Evolutionary conservation across 2,888 invertebrate species (phyloP).

Genomic region (Eretmocerus hayati): DNA sequence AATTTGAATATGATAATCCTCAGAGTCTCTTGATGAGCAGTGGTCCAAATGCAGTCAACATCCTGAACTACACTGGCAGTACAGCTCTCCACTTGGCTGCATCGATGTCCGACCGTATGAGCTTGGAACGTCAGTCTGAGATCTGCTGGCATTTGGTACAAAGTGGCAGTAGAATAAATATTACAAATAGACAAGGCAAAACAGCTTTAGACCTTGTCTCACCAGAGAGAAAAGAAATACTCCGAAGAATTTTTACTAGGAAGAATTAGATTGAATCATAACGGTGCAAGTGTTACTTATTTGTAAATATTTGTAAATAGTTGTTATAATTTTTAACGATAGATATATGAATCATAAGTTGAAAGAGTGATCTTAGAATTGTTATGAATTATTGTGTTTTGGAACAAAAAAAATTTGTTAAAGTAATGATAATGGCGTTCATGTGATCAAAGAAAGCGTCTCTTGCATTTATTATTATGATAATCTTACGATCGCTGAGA

Average conservation of each 20-base stretch:
- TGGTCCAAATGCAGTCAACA: slow-evolving; percentile 27
- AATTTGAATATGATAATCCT: too few relatives aligned
- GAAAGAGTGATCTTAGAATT: too few relatives aligned
- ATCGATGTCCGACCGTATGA: slow-evolving; percentile 21
- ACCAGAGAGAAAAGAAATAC: slow-evolving; percentile 26
- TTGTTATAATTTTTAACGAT: too few relatives aligned
- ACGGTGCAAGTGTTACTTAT: not conserved
- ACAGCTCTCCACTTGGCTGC: slow-evolving; percentile 36
- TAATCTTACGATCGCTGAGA: too few relatives aligned
- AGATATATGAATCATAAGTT: too few relatives aligned
- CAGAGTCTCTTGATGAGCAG: slow-evolving; percentile 26
- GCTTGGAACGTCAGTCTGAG: slow-evolving; percentile 29
- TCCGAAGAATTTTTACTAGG: slow-evolving; percentile 29
- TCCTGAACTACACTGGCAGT: slow-evolving; percentile 30
- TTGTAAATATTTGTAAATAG: slow-evolving; percentile 16
- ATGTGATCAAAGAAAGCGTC: too few relatives aligned
- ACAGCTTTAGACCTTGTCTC: slow-evolving; percentile 30
- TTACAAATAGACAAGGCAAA: slow-evolving; percentile 31
- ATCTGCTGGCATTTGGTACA: slow-evolving; percentile 30
- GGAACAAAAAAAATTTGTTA: too few relatives aligned
- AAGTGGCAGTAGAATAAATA: slow-evolving; percentile 30
- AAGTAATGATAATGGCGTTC: too few relatives aligned
- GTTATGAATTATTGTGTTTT: too few relatives aligned
- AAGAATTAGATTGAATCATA: slow-evolving; percentile 11
- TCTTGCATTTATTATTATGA: too few relatives aligned